Base-by-base conservation (phyloP, 2,113 vertebrate species). In the Probosciger aterrimus region DNA sequence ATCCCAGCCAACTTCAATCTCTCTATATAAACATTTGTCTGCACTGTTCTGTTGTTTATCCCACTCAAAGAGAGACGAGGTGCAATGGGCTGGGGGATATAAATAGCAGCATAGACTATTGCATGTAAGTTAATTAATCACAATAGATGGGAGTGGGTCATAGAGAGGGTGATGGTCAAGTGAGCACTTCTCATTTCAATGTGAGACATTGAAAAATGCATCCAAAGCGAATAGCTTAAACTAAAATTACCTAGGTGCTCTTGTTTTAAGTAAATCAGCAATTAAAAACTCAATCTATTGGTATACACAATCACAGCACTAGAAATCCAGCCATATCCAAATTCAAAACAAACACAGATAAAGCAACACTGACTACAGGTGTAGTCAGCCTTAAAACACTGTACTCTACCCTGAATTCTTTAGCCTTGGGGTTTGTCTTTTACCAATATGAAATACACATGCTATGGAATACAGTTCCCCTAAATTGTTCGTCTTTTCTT, bases 1-100 rank as follows among this genome's bases (percentile, higher is more conserved):
- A 82, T 85, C 55, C 25, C 18, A 11, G 92, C 86, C 93, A 96
- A 41, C n/a, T 89, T 68, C 57, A 80, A 14, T 74, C 47, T 86
- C 53, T 65, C 49, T 90, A 16, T 35, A 63, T 91, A 96, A 95
- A 92, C 73, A 93, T 76, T 88, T 88, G 39, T 88, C 73, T 77
- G 33, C 47, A 28, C 60, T 86, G 41, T 73, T 90, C 86, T 91
- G 44, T 71, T 96, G 82, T 91, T 97, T 93, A 95, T 73, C 24
- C 59, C 83, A 81, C 63, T 86, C 35, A 78, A 71, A 78, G 75
- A 95, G 64, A 93, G 84, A 97, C 65, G 82, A 94, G 60, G 69
- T 90, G 55, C 41, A 93, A 90, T 86, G 9, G 24, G 35, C 28
- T 30, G 13, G 22, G 16, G 17, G 57, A 77, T 60, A 62, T 64